Evolutionary conservation across 2,888 invertebrate species (phyloP).

Genomic region (Sympetrum striolatum): DNA sequence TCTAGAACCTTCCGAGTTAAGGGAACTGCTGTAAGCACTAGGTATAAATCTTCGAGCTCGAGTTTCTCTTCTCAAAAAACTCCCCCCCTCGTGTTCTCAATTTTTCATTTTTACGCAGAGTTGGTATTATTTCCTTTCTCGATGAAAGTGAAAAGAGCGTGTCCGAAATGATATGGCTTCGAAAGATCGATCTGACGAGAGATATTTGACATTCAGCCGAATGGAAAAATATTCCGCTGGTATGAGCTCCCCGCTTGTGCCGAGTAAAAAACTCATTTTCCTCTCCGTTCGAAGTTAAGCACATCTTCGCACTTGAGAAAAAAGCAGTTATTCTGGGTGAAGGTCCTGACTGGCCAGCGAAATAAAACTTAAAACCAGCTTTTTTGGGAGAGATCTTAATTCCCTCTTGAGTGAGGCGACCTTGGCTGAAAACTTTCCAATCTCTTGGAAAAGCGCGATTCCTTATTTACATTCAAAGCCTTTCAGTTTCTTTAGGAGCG

Average conservation of each 20-base stretch:
- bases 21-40: too few species aligned
- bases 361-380: background rate
- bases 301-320: background rate
- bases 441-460: background rate
- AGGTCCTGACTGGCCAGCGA: background rate
- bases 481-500: background rate
- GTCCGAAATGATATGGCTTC: conserved; percentile 1
- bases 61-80: background rate
- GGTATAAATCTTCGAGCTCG: too few species aligned
- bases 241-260: background rate
- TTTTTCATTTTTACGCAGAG: background rate
- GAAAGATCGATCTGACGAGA: background rate
- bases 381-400: conserved; percentile 9
- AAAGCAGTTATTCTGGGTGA: background rate
- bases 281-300: background rate
- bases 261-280: background rate
- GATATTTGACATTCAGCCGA: background rate
- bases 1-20: too few species aligned
- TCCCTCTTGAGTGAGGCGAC: conserved; percentile 4
- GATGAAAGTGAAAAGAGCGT: conserved; percentile 31
- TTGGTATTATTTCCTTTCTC: background rate
- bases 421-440: conserved; percentile 25
- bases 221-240: conserved; percentile 16
- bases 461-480: conserved; percentile 10
- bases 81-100: background rate